Base-by-base conservation (phyloP, 2,888 invertebrate genomes). In the Cantharis rufa region DNA sequence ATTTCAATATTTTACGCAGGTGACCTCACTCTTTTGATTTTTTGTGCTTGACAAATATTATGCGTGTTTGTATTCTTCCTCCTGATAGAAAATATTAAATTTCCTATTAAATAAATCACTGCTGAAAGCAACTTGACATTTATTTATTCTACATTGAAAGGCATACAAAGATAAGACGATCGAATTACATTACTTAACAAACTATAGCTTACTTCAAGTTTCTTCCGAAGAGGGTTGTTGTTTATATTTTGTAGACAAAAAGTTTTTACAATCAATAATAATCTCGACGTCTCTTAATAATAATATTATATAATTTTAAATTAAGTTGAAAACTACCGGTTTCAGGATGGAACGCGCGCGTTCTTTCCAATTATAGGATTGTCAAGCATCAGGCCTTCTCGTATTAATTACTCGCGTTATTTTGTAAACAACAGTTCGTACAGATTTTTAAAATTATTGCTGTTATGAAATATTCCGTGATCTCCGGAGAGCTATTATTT, bases 111-210 rank as follows among this genome's bases (percentile, higher is more conserved):
- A 77, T 77, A 77, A 74, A 77, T 77, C 77, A 74, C 28, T 32
- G 69, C 62, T 64, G 69, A 77, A 69, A 71, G 16, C 74, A 69
- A 66, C 71, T 74, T 77, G 74, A 71, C 74, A 71, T 71, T 66
- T 77, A 74, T 77, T 77, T 77, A 77, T 71, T 74, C 69, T 77
- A 72, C 71, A 77, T 77, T 74, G 74, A 77, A 77, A 77, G 62
- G 77, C 74, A 74, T 77, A 77, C 77, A 73, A 77, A 71, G 70
- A 66, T 7, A 24, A 32, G n/a, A 28, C 62, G 70, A 21, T 75
- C 63, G 28, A 27, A 71, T 71, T 72, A 71, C 77, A 77, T 74
- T 69, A 77, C 70, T 27, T 21, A 28, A 27, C 27, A 62, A 71
- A 62, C 21, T 48, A n/a, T n/a, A 48, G 48, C 48, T 48, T 48